Conservation (phyloP, 2,797 vertebrate species). For the Taeniopygia guttata region DNA sequence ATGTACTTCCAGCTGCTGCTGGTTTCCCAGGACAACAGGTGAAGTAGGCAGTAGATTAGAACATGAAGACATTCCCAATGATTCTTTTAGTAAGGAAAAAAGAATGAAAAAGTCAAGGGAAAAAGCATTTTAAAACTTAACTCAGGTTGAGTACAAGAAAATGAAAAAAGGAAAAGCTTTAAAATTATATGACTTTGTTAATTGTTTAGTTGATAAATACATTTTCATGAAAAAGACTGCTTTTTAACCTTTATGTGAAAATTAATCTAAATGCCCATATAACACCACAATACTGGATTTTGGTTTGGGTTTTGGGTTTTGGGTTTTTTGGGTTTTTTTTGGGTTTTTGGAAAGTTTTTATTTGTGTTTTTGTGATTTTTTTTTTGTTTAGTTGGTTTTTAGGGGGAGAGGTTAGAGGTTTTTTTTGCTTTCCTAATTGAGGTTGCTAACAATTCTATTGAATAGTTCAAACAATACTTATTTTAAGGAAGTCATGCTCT, state of each 20-base stretch:
- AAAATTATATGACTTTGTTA: background rate
- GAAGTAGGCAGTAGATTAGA: background rate
- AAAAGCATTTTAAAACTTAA: background rate
- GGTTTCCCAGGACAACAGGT: background rate
- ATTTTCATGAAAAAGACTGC: accelerated
- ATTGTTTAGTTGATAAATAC: background rate
- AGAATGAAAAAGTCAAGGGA: background rate
- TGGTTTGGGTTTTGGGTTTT: background rate
- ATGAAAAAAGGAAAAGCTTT: background rate
- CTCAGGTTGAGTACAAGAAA: background rate
- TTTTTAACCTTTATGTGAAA: background rate
- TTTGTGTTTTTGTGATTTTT: background rate
- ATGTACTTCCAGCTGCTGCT: background rate
- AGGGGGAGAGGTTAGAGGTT: accelerated
- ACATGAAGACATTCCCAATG: background rate
- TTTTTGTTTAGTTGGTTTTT: background rate
- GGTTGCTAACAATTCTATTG: background rate
- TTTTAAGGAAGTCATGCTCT: background rate
- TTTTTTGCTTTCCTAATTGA: background rate
- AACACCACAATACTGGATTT: background rate
- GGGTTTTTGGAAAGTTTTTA: background rate
- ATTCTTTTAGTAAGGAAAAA: background rate
- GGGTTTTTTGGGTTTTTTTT: accelerated
- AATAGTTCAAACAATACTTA: background rate
- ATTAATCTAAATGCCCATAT: background rate